These are phyloP conservation scores for Piprites chloris DNA, from an alignment of 2,113 vertebrate species.

Conservation along the genomic window DNA sequence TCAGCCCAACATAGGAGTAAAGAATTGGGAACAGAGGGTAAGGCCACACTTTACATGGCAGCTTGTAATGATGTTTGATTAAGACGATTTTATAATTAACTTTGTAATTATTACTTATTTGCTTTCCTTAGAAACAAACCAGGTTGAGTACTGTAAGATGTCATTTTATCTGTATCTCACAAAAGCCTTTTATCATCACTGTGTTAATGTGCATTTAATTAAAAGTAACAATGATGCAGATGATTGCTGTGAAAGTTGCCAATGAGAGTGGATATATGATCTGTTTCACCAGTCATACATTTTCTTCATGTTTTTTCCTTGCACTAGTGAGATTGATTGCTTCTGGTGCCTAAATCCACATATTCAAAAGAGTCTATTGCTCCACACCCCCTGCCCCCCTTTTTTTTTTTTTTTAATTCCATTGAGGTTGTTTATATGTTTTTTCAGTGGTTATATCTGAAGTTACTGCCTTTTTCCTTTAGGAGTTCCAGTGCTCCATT, in stretches of 20 bases:
- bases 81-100: not conserved
- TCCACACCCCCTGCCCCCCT: fast-evolving
- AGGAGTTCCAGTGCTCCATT: not conserved
- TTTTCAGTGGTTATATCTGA: not conserved
- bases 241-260: not conserved
- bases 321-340: not conserved
- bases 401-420: not conserved
- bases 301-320: not conserved
- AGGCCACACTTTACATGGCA: not conserved
- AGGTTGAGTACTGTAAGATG: not conserved
- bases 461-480: constrained; percentile 11
- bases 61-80: not conserved
- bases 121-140: not conserved
- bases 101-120: not conserved
- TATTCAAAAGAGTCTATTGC: not conserved
- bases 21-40: not conserved
- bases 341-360: not conserved
- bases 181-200: not conserved
- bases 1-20: not conserved
- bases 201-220: not conserved
- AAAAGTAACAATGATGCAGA: not conserved
- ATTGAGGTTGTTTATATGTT: not conserved
- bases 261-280: not conserved
- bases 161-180: not conserved
- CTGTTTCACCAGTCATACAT: not conserved